Evolutionary conservation across 1,140 invertebrate genomes (phyloP), one percentile per base, ranked within the genome.

Genomic region (Hesperophylax magnus): DNA sequence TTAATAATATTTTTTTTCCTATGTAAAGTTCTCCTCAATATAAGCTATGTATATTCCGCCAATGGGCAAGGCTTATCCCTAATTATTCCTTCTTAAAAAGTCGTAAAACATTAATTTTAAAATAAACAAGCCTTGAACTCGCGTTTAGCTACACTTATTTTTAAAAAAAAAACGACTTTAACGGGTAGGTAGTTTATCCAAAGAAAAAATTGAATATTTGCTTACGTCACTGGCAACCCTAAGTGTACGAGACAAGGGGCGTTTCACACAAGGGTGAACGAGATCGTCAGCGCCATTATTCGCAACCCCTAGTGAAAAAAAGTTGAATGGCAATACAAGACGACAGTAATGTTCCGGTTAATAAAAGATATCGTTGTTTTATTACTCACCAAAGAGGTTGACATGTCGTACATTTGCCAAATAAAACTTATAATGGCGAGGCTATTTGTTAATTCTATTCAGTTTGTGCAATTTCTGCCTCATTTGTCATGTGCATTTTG

Each of bases 321-420:
- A 79, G 74, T 74, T 60, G 67, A 74, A 79, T 63, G 34, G 53
- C 27, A 53, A 54, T 60, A 61, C 53, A 52, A 71, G 78, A 74
- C 53, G 54, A 61, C 47, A 27, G 67, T 79, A 79, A 79, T 79
- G 78, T 61, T 56, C 67, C 56, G 69, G 47, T 72, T 79, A 79
- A 72, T 72, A 74, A 72, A 79, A 69, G 54, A 72, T 17, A 61
- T 63, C 54, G 69, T 79, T 79, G 78, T 79, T 79, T 79, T 74
- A 79, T 79, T 79, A 69, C 78, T 61, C 8, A 20, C 67, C 78
- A 24, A 61, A 52, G 78, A 74, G 67, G 65, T 74, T 74, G 78
- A 24, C 54, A 58, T 78, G 78, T 72, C 39, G n/a, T 74, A 74
- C 78, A 79, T 74, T 74, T 61, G 61, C 65, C 78, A 63, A 79